These are phyloP conservation scores for Lagodon rhomboides DNA, from an alignment of 2,797 vertebrate species.

Conservation along the genomic window DNA sequence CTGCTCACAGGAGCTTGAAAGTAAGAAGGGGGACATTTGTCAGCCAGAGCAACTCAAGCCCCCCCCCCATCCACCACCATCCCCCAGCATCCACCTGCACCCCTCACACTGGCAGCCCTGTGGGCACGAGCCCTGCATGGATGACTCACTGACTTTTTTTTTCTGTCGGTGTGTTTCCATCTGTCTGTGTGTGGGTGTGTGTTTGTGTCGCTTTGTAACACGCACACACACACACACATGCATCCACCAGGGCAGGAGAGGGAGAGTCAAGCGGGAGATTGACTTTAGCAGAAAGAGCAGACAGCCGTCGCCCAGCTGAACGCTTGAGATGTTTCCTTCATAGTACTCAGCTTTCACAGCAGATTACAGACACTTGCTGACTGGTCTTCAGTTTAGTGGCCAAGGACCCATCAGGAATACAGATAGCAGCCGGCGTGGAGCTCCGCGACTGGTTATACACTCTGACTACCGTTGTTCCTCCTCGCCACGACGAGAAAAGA, in stretches of 20 bases:
- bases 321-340: constrained; percentile 79
- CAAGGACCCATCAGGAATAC: constrained; percentile 59
- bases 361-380: constrained; percentile 76
- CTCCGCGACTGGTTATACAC: not conserved
- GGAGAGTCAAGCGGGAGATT: constrained; percentile 77
- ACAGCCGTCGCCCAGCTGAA: constrained; percentile 64
- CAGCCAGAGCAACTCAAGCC: constrained; percentile 35
- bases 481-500: not conserved
- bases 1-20: constrained; percentile 55
- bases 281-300: constrained; percentile 76
- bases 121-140: constrained; percentile 43
- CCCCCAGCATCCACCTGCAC: constrained; percentile 40
- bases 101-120: constrained; percentile 46
- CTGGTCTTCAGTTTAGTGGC: constrained; percentile 68
- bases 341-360: constrained; percentile 68
- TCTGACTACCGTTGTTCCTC: not conserved
- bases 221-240: constrained; percentile 7
- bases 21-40: constrained; percentile 56
- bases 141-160: constrained; percentile 58
- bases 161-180: constrained; percentile 47
- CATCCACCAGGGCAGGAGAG: constrained; percentile 61
- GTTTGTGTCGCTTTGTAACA: constrained; percentile 24
- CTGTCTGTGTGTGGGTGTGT: constrained; percentile 49
- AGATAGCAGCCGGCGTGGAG: constrained; percentile 35
- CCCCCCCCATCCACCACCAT: rapidly evolving